A percentile compares a stretch with the other conserved stretches of the same genome.
phyloP scores from a whole-genome alignment of 2,888 invertebrate genomes.

The Lamellibrachia columna region DNA sequence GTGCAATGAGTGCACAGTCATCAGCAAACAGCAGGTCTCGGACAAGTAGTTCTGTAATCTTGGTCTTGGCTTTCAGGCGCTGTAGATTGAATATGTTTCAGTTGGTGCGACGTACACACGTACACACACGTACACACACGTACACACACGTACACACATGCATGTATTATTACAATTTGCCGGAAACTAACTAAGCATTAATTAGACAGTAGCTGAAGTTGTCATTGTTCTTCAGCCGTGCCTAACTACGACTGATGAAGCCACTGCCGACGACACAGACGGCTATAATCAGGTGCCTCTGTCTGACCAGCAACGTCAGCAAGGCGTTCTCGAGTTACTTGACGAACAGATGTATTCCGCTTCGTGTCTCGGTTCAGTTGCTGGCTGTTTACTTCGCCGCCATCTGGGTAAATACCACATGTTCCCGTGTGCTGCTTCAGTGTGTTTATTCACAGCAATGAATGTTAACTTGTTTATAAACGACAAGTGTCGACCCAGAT shows the following conservation, averaged over 20 bases:
- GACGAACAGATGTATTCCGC: background rate
- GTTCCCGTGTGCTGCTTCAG: background rate
- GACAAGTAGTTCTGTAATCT: too few relatives aligned
- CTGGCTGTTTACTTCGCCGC: too few relatives aligned
- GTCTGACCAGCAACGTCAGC: background rate
- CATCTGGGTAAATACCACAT: too few relatives aligned
- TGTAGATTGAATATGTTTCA: too few relatives aligned
- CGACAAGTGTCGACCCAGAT: background rate
- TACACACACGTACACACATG: background rate
- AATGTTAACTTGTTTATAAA: background rate
- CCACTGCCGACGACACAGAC: background rate
- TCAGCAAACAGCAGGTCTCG: too few relatives aligned
- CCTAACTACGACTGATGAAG: background rate
- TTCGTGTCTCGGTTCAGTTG: too few relatives aligned
- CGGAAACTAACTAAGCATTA: background rate
- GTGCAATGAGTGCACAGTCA: too few relatives aligned
- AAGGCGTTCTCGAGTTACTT: background rate
- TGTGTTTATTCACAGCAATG: background rate
- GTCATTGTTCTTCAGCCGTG: background rate
- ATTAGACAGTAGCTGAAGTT: background rate
- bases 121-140: background rate
- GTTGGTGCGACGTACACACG: too few relatives aligned
- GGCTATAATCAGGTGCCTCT: background rate
- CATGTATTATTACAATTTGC: background rate
- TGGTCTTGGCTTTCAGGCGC: too few relatives aligned